phyloP scores from a whole-genome alignment of 2,888 invertebrate genomes.

The Resseliella maxima region DNA sequence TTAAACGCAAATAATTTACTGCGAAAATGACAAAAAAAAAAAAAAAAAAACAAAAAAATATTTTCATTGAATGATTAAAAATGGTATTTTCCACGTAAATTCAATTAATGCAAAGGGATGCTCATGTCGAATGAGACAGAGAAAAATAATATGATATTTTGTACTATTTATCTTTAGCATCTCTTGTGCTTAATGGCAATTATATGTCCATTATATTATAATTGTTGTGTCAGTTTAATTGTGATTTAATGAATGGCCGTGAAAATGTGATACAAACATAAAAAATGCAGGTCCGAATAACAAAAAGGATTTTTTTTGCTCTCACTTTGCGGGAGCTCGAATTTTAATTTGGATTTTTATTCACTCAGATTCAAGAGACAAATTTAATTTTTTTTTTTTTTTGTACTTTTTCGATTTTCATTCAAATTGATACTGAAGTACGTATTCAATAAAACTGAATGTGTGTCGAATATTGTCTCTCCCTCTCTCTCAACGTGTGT shows the following conservation, averaged over 20 bases:
- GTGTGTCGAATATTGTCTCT: no score
- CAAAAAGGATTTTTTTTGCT: no score
- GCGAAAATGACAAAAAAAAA: background rate
- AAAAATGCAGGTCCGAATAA: background rate
- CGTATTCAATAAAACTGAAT: no score
- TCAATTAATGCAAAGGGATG: background rate
- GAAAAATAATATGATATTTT: background rate
- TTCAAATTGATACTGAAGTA: no score
- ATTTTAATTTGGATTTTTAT: no score
- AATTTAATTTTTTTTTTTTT: no score
- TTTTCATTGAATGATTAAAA: background rate
- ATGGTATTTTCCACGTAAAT: background rate
- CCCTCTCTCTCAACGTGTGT: no score
- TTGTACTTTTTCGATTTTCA: no score
- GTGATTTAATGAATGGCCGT: background rate
- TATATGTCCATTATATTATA: constrained; percentile 31
- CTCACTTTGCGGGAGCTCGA: no score
- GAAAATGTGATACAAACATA: background rate
- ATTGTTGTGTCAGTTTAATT: constrained; percentile 17
- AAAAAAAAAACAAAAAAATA: background rate
- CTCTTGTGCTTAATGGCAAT: constrained; percentile 2
- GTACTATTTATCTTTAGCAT: background rate
- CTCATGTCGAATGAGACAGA: background rate
- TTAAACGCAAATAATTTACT: background rate
- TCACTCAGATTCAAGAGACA: no score